Evolutionary conservation across 1,140 invertebrate species (phyloP), one percentile per base, ranked within the genome.

Genomic region (Nebria ingens): DNA sequence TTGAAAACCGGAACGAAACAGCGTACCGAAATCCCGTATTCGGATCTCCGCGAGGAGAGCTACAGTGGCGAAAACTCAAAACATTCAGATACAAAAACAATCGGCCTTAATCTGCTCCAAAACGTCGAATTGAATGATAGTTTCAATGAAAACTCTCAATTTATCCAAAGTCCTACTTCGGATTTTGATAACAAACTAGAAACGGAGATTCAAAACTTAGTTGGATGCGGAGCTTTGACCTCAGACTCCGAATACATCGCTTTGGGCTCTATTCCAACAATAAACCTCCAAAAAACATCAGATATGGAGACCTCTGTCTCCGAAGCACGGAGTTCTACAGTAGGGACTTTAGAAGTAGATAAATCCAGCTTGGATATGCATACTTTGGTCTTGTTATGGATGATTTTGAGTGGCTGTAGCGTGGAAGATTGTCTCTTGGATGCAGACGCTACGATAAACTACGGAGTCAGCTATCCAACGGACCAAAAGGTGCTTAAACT

Each of bases 381-480:
- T 60, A 80, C 80, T 0, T 66, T 85, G 23, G 77, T 82, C 17
- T 74, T 84, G 2, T 68, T 86, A 0, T 85, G 84, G 84, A 74
- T 86, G 51, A 72, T 85, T 25, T 74, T 79, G 55, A 83, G 79
- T 21, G 80, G 82, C 0, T 83, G 80, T 23, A 76, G 79, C 4
- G 76, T 85, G 17, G 80, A 83, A 22, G 76, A 81, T 0, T 83
- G 82, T 52, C 73, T 85, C 51, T 69, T 82, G 49, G 76, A 74
- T 49, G 77, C 76, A 40, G 72, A 71, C 34, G 64, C 65, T 2
- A 68, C 65, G 19, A 66, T 66, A 13, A 69, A 66, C 64, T 77
- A 76, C 51, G 76, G 76, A 50, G 74, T 74, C 6, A 75, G 73
- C 54, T 57, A 76, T 54, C 77, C 78, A 0, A 78, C 75, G 42